Conservation (phyloP, 1,140 invertebrate species). For the Temnothorax nylanderi region DNA sequence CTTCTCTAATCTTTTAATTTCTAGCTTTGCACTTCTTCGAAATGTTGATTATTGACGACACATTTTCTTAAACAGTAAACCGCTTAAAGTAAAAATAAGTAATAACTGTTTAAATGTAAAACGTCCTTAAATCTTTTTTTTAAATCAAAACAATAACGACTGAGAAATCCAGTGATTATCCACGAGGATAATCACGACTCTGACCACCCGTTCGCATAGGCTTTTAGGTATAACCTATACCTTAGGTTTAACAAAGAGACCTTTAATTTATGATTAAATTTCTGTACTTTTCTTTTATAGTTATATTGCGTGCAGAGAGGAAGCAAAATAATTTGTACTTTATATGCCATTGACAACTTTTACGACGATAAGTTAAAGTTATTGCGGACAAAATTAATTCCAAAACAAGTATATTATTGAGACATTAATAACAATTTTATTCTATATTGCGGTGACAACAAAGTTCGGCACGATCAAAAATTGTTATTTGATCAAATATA, state of each 20-base stretch:
- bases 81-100: not conserved
- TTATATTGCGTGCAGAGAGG: slow-evolving; percentile 58
- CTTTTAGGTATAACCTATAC: slow-evolving; percentile 69
- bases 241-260: slow-evolving; percentile 68
- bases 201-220: slow-evolving; percentile 73
- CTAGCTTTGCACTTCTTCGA: not conserved
- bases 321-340: slow-evolving; percentile 65
- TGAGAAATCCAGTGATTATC: too few species aligned
- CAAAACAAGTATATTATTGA: slow-evolving; percentile 70
- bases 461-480: not conserved
- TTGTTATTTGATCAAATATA: slow-evolving; percentile 7
- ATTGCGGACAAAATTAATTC: slow-evolving; percentile 49
- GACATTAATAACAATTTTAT: not conserved
- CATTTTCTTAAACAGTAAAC: not conserved
- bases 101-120: too few species aligned
- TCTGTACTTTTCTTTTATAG: slow-evolving; percentile 67
- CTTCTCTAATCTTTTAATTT: slow-evolving; percentile 7
- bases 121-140: not conserved
- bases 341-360: slow-evolving; percentile 53
- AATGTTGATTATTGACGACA: not conserved
- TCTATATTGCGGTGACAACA: not conserved
- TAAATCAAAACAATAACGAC: not conserved
- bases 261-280: slow-evolving; percentile 72
- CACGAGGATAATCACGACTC: not conserved
- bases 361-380: slow-evolving; percentile 35